Conservation (phyloP, 1,140 invertebrate genomes). For the Brachionus angularis region DNA sequence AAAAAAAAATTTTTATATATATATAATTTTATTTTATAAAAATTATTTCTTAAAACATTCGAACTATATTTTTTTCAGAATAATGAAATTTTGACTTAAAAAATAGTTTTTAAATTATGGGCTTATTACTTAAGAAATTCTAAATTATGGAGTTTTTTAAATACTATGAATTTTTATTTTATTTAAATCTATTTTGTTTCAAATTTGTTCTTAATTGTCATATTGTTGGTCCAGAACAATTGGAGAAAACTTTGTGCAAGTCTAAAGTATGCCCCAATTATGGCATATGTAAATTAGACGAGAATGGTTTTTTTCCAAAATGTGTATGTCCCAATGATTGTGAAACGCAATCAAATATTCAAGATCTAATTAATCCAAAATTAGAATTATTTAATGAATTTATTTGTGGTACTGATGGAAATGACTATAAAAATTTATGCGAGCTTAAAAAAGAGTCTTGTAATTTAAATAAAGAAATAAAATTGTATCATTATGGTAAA, state of each 20-base stretch:
- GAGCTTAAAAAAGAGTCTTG: slow-evolving; percentile 36
- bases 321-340: slow-evolving; percentile 32
- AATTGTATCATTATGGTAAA: slow-evolving; percentile 23
- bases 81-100: too few relatives aligned
- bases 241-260: slow-evolving; percentile 6
- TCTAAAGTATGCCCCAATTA: slow-evolving; percentile 14
- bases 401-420: slow-evolving; percentile 25
- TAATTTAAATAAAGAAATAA: slow-evolving; percentile 2
- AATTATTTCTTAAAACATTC: too few relatives aligned
- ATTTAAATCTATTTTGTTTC: neutral
- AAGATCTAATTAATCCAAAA: neutral
- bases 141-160: neutral
- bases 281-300: slow-evolving; percentile 2
- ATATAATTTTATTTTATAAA: too few relatives aligned
- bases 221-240: slow-evolving; percentile 17
- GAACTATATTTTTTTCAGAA: too few relatives aligned
- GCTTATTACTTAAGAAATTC: too few relatives aligned
- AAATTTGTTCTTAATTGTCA: neutral
- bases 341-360: neutral
- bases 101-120: too few relatives aligned
- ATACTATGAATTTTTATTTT: slow-evolving; percentile 16
- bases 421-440: slow-evolving; percentile 36
- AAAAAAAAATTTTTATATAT: too few relatives aligned
- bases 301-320: slow-evolving; percentile 7
- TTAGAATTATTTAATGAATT: neutral